Evolutionary conservation across 2,113 vertebrate genomes (phyloP).

Genomic region (Nyctibius bracteatus): DNA sequence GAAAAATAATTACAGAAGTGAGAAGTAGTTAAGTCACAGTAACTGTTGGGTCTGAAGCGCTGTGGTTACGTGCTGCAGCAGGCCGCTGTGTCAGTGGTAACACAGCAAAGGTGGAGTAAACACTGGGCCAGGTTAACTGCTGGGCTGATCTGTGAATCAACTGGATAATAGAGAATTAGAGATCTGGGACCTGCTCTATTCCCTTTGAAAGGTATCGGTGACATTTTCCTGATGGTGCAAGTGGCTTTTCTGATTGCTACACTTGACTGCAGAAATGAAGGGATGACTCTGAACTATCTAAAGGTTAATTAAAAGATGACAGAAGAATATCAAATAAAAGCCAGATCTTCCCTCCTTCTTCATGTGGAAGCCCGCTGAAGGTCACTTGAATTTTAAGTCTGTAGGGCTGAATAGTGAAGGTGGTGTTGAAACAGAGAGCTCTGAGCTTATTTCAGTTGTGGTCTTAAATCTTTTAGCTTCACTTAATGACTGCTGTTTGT

Average conservation of each 20-base stretch:
- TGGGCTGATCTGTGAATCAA: background rate
- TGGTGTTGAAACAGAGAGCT: background rate
- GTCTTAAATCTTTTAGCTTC: background rate
- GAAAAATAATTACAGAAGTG: background rate
- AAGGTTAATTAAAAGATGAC: constrained; percentile 54
- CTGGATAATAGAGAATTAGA: background rate
- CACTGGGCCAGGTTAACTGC: background rate
- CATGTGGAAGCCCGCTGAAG: background rate
- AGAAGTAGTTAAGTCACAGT: background rate
- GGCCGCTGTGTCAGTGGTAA: too few relatives aligned
- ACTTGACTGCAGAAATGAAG: constrained; percentile 6
- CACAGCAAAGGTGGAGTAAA: background rate
- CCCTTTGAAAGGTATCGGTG: background rate
- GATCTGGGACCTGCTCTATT: background rate
- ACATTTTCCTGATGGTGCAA: background rate
- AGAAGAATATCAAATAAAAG: background rate
- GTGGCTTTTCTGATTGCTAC: constrained; percentile 22
- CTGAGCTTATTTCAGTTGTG: background rate
- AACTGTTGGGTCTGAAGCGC: background rate
- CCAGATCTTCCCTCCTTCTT: background rate
- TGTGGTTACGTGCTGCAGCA: background rate
- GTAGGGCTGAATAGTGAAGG: background rate
- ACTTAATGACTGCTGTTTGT: background rate
- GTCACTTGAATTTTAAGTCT: background rate
- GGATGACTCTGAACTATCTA: constrained; percentile 20